Conservation (phyloP, 2,888 invertebrate genomes). For the Apodemia mormo region DNA sequence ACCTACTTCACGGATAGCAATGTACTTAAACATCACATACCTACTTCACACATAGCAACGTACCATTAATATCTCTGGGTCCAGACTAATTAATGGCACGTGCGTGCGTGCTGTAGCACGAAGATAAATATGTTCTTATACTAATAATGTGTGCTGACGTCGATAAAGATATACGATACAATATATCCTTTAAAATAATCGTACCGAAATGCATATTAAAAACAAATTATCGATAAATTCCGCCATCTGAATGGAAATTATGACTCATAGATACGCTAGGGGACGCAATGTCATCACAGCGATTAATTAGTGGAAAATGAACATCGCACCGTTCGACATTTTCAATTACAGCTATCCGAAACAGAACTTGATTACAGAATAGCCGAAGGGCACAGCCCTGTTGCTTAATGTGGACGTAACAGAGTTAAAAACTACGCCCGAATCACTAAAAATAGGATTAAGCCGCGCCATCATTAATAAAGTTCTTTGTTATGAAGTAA, state of each 20-base stretch:
- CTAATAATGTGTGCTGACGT: no score
- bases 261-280: conserved; percentile 37
- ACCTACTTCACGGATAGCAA: no score
- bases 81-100: no score
- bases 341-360: conserved; percentile 73
- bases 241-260: conserved; percentile 24
- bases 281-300: conserved; percentile 69
- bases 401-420: conserved; percentile 56
- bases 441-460: conserved; percentile 37
- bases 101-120: no score
- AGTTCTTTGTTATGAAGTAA: neutral
- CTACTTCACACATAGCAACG: no score
- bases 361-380: conserved; percentile 60
- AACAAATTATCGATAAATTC: conserved; percentile 4
- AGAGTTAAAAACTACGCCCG: conserved; percentile 57
- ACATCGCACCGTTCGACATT: conserved; percentile 72
- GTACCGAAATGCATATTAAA: neutral
- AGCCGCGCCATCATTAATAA: conserved; percentile 22
- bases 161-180: no score
- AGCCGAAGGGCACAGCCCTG: conserved; percentile 59
- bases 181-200: no score
- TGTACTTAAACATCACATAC: no score
- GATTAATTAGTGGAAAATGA: conserved; percentile 81
- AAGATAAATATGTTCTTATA: no score
- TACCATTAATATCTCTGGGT: no score